Conservation (phyloP, 92 coral and sea anemone species). For the Umimayanthus chanpuru region DNA sequence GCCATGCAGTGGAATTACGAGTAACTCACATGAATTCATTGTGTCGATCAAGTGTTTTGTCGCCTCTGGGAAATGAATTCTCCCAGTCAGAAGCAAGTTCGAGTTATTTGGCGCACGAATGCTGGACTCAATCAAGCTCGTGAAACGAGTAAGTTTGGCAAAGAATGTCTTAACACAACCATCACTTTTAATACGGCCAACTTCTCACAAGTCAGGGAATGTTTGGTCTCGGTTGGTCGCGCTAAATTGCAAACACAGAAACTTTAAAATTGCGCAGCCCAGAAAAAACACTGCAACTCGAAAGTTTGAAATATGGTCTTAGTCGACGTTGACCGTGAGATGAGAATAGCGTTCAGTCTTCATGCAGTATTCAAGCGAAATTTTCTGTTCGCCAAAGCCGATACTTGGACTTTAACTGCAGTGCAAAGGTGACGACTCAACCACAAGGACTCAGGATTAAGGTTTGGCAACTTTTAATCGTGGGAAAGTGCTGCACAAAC, state of each 20-base stretch:
- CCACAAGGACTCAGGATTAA: not conserved
- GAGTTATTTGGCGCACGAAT: constrained; percentile 43
- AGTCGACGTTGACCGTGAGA: not conserved
- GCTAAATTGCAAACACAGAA: not conserved
- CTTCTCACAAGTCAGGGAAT: not conserved
- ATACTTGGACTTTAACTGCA: too few species aligned
- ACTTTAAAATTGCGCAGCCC: not conserved
- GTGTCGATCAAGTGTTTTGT: not conserved
- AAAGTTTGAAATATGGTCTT: not conserved
- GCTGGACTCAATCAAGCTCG: constrained; percentile 12
- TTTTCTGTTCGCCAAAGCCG: not conserved
- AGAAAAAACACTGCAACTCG: not conserved
- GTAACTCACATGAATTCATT: not conserved
- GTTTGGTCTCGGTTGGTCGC: constrained; percentile 22
- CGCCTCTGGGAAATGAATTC: constrained; percentile 15
- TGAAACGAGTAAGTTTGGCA: constrained; percentile 35
- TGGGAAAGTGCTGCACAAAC: not conserved
- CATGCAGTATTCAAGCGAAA: not conserved
- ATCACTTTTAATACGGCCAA: not conserved
- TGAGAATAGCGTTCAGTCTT: not conserved
- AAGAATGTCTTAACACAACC: not conserved
- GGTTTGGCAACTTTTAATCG: not conserved
- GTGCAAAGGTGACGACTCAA: not conserved
- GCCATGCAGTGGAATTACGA: not conserved
- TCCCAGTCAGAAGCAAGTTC: constrained; percentile 24